These are phyloP conservation scores for Galerucella pusilla DNA, from an alignment of 2,888 invertebrate genomes.

Conservation along the genomic window DNA sequence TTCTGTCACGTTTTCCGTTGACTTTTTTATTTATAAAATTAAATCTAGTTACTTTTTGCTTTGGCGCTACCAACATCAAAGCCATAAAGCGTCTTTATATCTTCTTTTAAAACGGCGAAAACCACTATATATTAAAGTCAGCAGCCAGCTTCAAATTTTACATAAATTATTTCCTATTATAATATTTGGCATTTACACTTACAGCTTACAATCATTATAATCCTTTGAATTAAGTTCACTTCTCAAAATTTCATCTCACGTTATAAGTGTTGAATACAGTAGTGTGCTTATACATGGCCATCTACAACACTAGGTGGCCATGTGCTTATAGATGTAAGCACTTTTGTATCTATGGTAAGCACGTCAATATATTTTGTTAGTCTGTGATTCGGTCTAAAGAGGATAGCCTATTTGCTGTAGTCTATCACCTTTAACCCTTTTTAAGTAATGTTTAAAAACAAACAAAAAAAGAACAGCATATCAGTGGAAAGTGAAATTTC, in stretches of 20 bases:
- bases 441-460: slow-evolving; percentile 59
- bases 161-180: background rate
- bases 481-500: slow-evolving; percentile 25
- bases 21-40: slow-evolving; percentile 25
- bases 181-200: too few relatives aligned
- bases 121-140: background rate
- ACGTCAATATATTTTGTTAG: slow-evolving; percentile 7
- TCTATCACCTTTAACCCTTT: slow-evolving; percentile 47
- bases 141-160: background rate
- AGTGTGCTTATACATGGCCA: too few relatives aligned
- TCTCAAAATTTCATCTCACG: background rate
- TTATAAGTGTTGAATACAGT: background rate
- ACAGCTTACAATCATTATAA: background rate
- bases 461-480: slow-evolving; percentile 57
- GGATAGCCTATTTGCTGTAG: slow-evolving; percentile 48
- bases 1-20: slow-evolving; percentile 31
- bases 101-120: background rate
- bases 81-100: background rate
- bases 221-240: background rate
- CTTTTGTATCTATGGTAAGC: background rate
- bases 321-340: background rate
- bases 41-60: slow-evolving; percentile 31
- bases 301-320: too few relatives aligned
- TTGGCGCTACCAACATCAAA: background rate
- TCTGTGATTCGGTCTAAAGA: slow-evolving; percentile 45